Percentiles rank a stretch among this genome's conserved stretches.
Conservation (phyloP, 92 coral and sea anemone species). For the Epizoanthus ramosus region DNA sequence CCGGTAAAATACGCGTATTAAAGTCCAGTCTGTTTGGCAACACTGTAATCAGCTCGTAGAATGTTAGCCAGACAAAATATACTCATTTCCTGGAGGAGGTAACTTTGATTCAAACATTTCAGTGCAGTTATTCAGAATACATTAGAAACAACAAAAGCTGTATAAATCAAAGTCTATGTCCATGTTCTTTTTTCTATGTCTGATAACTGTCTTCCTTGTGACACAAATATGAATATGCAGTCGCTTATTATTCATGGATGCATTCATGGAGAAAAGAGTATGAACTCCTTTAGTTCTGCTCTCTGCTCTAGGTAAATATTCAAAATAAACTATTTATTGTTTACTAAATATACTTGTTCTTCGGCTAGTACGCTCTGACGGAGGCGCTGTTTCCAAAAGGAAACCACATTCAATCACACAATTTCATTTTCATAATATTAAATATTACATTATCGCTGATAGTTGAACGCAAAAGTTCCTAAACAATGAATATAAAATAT, state of each 20-base stretch:
- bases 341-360: neutral
- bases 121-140: conserved; percentile 1
- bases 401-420: conserved; percentile 31
- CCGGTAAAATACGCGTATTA: conserved; percentile 27
- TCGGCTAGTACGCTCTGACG: neutral
- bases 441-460: conserved; percentile 6
- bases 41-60: conserved; percentile 28
- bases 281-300: neutral
- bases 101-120: conserved; percentile 40
- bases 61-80: conserved; percentile 18
- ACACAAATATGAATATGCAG: too few species aligned
- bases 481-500: conserved; percentile 11
- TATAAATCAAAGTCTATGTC: too few species aligned
- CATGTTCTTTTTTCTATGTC: too few species aligned
- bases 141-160: neutral
- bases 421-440: conserved; percentile 6
- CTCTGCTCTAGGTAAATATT: neutral
- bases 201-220: too few species aligned
- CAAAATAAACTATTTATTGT: conserved; percentile 9
- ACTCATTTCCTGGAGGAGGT: conserved; percentile 37
- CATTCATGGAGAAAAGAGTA: too few species aligned
- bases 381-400: neutral
- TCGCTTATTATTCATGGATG: too few species aligned
- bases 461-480: neutral
- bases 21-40: conserved; percentile 29